Evolutionary conservation across 2,113 vertebrate species (phyloP).

Genomic region (Tyto alba): DNA sequence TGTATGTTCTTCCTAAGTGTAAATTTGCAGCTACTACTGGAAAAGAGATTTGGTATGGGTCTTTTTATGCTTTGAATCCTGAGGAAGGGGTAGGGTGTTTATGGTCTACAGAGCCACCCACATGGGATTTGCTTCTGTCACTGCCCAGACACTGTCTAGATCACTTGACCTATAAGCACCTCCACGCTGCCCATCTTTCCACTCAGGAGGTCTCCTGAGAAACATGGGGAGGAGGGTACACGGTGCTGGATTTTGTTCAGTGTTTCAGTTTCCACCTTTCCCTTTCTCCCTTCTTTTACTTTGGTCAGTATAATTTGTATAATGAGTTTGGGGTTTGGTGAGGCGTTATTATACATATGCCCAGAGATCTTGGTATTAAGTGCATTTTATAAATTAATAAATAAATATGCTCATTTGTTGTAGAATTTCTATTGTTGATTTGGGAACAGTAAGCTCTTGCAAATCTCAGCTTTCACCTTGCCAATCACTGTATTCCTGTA

Average conservation of each 20-base stretch:
- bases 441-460: conserved; percentile 69
- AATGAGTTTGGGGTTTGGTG: background rate
- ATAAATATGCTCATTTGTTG: conserved; percentile 64
- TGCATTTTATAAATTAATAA: conserved; percentile 55
- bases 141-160: background rate
- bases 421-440: conserved; percentile 67
- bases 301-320: background rate
- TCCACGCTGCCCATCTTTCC: background rate
- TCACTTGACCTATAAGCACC: background rate
- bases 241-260: background rate
- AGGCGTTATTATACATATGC: background rate
- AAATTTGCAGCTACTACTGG: background rate
- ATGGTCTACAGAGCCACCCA: background rate
- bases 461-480: conserved; percentile 78
- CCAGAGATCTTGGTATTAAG: conserved; percentile 18
- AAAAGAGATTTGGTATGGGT: background rate
- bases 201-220: background rate
- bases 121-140: background rate
- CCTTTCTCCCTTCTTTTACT: background rate
- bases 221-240: fast-evolving
- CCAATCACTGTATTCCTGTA: conserved; percentile 77
- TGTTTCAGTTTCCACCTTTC: background rate
- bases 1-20: background rate
- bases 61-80: background rate
- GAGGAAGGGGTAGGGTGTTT: background rate